Conservation (phyloP, 2,113 vertebrate genomes). For the Furnarius figulus region DNA sequence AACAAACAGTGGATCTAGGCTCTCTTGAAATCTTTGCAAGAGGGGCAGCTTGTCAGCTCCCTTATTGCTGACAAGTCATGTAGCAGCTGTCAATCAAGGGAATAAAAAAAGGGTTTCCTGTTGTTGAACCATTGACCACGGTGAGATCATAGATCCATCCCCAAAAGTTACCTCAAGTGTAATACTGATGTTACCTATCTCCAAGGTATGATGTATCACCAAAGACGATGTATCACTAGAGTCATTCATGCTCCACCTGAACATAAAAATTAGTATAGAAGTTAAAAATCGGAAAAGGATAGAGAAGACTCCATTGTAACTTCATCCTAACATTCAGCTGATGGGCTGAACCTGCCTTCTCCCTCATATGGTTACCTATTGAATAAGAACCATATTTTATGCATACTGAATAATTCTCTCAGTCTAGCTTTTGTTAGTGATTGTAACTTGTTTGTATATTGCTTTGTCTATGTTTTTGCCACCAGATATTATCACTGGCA, state of each 20-base stretch:
- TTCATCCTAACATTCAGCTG: neutral
- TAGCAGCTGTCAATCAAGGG: neutral
- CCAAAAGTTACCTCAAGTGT: neutral
- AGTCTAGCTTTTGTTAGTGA: neutral
- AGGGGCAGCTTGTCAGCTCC: neutral
- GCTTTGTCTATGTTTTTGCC: accelerated
- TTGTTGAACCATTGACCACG: neutral
- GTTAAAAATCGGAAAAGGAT: neutral
- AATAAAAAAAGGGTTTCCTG: neutral
- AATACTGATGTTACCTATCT: neutral
- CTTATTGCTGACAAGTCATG: neutral
- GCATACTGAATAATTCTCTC: neutral
- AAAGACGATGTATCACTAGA: neutral
- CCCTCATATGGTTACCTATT: accelerated
- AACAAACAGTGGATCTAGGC: accelerated
- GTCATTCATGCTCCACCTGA: neutral
- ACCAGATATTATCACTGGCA: neutral
- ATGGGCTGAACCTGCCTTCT: neutral
- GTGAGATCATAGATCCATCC: neutral
- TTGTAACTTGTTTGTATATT: neutral
- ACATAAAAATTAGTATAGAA: neutral
- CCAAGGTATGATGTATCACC: too few relatives aligned
- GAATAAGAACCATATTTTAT: neutral
- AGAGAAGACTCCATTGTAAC: neutral
- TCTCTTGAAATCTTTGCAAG: neutral